phyloP scores from a whole-genome alignment of 1,140 invertebrate species.

The Eueides isabella region DNA sequence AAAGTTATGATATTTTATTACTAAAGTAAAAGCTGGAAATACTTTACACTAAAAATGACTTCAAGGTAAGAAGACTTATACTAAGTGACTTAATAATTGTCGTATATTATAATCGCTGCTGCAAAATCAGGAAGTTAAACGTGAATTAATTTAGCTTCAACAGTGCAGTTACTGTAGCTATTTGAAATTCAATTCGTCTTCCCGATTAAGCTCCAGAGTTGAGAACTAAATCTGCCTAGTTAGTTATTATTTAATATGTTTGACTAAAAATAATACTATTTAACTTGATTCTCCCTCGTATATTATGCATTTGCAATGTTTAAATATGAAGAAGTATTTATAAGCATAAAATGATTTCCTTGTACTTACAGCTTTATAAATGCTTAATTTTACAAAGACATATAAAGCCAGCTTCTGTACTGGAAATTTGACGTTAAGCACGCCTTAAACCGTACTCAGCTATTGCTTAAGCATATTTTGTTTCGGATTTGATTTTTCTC shows the following conservation, averaged over 20 bases:
- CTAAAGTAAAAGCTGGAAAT: too few relatives aligned
- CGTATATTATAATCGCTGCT: constrained; percentile 7
- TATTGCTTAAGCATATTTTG: too few relatives aligned
- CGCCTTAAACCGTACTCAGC: too few relatives aligned
- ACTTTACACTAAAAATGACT: not conserved
- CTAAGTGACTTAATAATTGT: not conserved
- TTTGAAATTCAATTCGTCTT: constrained; percentile 36
- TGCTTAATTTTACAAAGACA: not conserved
- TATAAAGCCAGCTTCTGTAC: too few relatives aligned
- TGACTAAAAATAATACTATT: not conserved
- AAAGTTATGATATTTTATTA: too few relatives aligned
- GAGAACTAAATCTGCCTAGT: constrained; percentile 16
- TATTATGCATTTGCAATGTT: not conserved
- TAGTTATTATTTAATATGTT: constrained; percentile 12
- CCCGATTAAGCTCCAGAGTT: constrained; percentile 28
- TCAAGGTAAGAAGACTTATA: not conserved
- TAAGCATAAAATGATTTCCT: not conserved
- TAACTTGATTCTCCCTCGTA: not conserved
- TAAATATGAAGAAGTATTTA: not conserved
- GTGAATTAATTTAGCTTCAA: constrained; percentile 22
- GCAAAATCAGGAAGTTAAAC: constrained; percentile 20
- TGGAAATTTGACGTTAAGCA: too few relatives aligned
- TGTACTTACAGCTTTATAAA: not conserved
- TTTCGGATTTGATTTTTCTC: too few relatives aligned
- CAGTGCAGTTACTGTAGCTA: constrained; percentile 22